These are phyloP conservation scores for Karalla daura DNA, from an alignment of 2,797 vertebrate species.

Conservation along the genomic window DNA sequence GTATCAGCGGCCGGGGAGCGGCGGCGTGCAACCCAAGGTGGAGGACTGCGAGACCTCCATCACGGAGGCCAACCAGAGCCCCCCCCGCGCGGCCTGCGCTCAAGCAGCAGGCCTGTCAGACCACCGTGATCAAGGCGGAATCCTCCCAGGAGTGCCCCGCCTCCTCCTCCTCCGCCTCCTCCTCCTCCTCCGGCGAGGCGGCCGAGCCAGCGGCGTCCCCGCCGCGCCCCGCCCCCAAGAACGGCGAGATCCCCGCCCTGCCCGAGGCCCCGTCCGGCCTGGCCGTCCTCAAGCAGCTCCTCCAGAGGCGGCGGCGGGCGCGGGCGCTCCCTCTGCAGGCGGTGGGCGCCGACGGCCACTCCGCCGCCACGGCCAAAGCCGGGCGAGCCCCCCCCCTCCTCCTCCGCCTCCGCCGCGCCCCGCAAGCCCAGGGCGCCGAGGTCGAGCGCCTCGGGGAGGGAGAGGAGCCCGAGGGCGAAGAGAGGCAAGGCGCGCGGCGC, in stretches of 20 bases:
- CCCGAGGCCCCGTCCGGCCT: slow-evolving; percentile 89
- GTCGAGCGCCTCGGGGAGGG: slow-evolving; percentile 84
- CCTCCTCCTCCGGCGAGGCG: slow-evolving; percentile 16
- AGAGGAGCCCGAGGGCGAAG: slow-evolving; percentile 81
- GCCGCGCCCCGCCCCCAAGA: slow-evolving; percentile 65
- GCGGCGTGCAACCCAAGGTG: slow-evolving; percentile 78
- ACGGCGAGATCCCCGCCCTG: slow-evolving; percentile 77
- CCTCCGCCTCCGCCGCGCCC: slow-evolving; percentile 76
- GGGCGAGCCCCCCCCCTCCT: slow-evolving; percentile 80
- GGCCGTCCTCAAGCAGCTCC: slow-evolving; percentile 93
- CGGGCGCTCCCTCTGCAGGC: slow-evolving; percentile 74
- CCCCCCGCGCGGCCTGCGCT: slow-evolving; percentile 26
- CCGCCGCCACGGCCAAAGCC: slow-evolving; percentile 70
- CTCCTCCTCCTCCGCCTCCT: slow-evolving; percentile 13
- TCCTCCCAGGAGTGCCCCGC: slow-evolving; percentile 39
- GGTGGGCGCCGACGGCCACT: slow-evolving; percentile 63
- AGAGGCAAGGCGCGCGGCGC: slow-evolving; percentile 80
- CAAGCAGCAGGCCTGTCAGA: slow-evolving; percentile 82
- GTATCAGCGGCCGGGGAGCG: slow-evolving; percentile 72
- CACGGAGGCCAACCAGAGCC: slow-evolving; percentile 65
- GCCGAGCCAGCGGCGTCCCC: slow-evolving; percentile 19
- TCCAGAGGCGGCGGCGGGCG: slow-evolving; percentile 90
- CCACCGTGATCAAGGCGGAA: slow-evolving; percentile 71
- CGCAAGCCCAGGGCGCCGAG: slow-evolving; percentile 87
- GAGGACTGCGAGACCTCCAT: slow-evolving; percentile 80